Conservation (phyloP, 2,888 invertebrate species). For the Drosophila buzzatii region DNA sequence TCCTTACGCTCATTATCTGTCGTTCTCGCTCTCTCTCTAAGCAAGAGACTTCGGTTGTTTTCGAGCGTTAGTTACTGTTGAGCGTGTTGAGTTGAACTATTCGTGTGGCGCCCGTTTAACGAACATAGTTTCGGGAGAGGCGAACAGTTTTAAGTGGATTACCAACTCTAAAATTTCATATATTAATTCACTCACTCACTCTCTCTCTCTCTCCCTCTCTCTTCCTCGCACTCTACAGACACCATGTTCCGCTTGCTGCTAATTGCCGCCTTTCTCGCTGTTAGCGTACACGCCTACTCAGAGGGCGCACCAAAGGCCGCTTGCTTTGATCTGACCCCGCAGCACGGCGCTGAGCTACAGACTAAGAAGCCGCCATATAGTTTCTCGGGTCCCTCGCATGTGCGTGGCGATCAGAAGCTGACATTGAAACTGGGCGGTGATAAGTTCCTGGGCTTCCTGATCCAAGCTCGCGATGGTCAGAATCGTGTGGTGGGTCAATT, state of each 20-base stretch:
- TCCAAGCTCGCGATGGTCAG: constrained; percentile 88
- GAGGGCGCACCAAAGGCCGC: constrained; percentile 88
- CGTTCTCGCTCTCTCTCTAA: too few relatives aligned
- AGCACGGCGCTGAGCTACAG: constrained; percentile 88
- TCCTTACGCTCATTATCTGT: too few relatives aligned
- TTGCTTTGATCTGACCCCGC: constrained; percentile 89
- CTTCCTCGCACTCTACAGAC: not conserved
- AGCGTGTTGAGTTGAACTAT: too few relatives aligned
- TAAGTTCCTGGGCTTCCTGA: constrained; percentile 88
- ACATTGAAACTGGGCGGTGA: constrained; percentile 85
- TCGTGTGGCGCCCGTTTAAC: too few relatives aligned
- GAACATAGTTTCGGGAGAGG: too few relatives aligned
- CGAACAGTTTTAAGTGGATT: too few relatives aligned
- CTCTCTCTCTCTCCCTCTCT: not conserved
- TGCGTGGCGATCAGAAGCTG: constrained; percentile 84
- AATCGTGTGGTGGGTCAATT: constrained; percentile 88
- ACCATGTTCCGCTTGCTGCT: constrained; percentile 79
- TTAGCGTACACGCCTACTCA: constrained; percentile 85
- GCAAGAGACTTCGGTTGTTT: too few relatives aligned
- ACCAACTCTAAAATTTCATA: not conserved
- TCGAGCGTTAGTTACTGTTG: too few relatives aligned
- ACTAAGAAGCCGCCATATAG: constrained; percentile 87
- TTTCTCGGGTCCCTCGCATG: constrained; percentile 84
- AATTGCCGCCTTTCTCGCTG: constrained; percentile 70
- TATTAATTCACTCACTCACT: not conserved